These are phyloP conservation scores for Neostethus bicornis DNA, from an alignment of 2,797 vertebrate species.

Conservation along the genomic window DNA sequence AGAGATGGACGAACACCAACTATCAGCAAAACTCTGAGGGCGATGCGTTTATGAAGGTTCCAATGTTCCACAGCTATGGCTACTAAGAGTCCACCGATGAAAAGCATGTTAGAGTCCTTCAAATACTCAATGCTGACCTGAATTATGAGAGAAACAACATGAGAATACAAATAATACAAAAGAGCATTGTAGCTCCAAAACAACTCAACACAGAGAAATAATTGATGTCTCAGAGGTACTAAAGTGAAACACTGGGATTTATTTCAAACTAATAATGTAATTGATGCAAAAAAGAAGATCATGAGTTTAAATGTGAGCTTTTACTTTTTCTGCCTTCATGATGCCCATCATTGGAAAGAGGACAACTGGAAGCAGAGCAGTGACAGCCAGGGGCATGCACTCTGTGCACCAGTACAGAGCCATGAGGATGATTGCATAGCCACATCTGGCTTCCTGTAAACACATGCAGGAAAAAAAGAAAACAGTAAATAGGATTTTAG, in stretches of 20 bases:
- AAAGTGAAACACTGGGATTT: conserved; percentile 12
- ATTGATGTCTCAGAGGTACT: conserved; percentile 28
- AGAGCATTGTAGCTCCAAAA: not conserved
- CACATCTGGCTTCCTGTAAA: conserved; percentile 86
- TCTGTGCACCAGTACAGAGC: conserved; percentile 93
- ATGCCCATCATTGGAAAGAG: conserved; percentile 94
- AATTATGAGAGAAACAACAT: conserved; percentile 12
- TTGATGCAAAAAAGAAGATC: not conserved
- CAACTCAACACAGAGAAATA: not conserved
- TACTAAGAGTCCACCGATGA: conserved; percentile 90
- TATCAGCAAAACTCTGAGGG: conserved; percentile 86
- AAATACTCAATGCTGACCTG: conserved; percentile 90
- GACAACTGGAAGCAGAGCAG: conserved; percentile 87
- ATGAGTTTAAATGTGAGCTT: conserved; percentile 1
- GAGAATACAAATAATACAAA: not conserved
- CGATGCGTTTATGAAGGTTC: conserved; percentile 93
- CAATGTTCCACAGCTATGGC: conserved; percentile 91
- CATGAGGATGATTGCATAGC: conserved; percentile 90
- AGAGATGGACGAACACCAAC: conserved; percentile 89
- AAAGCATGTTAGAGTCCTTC: conserved; percentile 92
- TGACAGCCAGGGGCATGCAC: conserved; percentile 90
- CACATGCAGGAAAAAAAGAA: conserved; percentile 15
- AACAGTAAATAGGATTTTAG: not conserved
- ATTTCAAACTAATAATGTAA: too few relatives aligned
- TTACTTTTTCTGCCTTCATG: conserved; percentile 80